Base-by-base conservation (phyloP, 2,113 vertebrate genomes). In the Megaleporinus macrocephalus region DNA sequence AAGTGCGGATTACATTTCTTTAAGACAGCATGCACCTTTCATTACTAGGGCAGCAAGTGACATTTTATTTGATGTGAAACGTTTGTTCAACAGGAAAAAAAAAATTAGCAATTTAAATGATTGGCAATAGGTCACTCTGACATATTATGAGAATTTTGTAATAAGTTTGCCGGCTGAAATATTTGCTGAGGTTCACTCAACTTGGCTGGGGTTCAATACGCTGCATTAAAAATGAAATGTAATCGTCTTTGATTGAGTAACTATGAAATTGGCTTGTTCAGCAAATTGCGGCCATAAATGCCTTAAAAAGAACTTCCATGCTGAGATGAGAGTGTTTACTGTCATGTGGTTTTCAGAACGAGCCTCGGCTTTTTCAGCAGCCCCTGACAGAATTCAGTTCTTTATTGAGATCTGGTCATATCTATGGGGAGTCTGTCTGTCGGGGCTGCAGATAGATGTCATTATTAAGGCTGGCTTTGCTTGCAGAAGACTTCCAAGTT, bases 161-260 rank as follows among this genome's bases (percentile, higher is more conserved):
- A 89, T 90, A 22, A 86, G 85, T 90, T 89, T 70, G 79, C 59
- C 44, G 81, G 81, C 63, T 74, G 75, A 81, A 90, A 79, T 78
- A 77, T 88, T 87, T 86, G 86, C 82, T 79, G 69, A 75, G 78
- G 80, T 30, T 73, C 82, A 87, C 85, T 84, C 85, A 88, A 80
- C 85, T 83, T 86, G 87, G 90, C 84, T 75, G 59, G 65, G 74
- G 84, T 84, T 90, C 87, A 90, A 81, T 80, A 77, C 18, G 59
- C 51, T 65, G 61, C 72, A 82, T 83, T 79, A 89, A 89, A 89
- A 22, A 83, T 87, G 76, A 87, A 86, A 91, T 83, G 78, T 85
- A 85, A 86, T 91, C 82, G 84, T 86, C 83, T 89, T 89, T 91
- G 89, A 91, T 78, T 89, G 88, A 92, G 91, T 91, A 88, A 91